A percentile compares a stretch with the other conserved stretches of the same genome.
Conservation (phyloP, 2,888 invertebrate genomes). For the Aspidapion aeneum region DNA sequence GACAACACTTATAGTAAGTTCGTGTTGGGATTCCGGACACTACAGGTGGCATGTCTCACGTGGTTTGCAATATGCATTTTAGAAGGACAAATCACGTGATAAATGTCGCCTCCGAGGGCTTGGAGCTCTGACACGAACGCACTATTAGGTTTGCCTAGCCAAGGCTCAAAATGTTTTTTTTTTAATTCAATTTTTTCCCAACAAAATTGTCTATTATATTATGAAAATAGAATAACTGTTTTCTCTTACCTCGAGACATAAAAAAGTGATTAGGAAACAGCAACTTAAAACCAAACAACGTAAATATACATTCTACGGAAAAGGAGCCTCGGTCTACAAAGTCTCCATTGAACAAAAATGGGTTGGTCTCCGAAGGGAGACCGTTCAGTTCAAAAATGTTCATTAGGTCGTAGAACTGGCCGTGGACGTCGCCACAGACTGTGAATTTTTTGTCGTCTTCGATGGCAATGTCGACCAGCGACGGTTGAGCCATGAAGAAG, state of each 20-base stretch:
- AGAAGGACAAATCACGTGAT: too few species aligned
- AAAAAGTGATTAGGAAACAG: conserved; percentile 95
- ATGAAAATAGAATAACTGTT: too few species aligned
- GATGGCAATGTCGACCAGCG: conserved; percentile 87
- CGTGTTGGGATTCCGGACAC: too few species aligned
- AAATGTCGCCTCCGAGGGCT: too few species aligned
- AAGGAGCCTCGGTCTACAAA: conserved; percentile 99
- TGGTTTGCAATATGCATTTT: too few species aligned
- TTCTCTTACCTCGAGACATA: conserved; percentile 93
- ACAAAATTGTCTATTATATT: too few species aligned
- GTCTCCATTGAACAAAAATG: conserved; percentile 98
- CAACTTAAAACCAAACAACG: conserved; percentile 93
- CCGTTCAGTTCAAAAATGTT: conserved; percentile 97
- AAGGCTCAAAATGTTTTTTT: too few species aligned
- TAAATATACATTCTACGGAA: conserved; percentile 98
- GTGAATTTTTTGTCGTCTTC: conserved; percentile 90
- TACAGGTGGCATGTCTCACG: too few species aligned
- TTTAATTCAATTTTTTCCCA: too few species aligned
- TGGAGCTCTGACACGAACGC: too few species aligned
- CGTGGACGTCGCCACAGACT: conserved; percentile 98
- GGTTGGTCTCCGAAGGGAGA: conserved; percentile 91
- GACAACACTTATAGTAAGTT: too few species aligned
- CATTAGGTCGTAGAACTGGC: conserved; percentile 97
- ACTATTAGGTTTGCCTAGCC: too few species aligned
- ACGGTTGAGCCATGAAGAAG: conserved; percentile 79